phyloP scores from a whole-genome alignment of 2,888 invertebrate species.

The Lutraria lutraria region DNA sequence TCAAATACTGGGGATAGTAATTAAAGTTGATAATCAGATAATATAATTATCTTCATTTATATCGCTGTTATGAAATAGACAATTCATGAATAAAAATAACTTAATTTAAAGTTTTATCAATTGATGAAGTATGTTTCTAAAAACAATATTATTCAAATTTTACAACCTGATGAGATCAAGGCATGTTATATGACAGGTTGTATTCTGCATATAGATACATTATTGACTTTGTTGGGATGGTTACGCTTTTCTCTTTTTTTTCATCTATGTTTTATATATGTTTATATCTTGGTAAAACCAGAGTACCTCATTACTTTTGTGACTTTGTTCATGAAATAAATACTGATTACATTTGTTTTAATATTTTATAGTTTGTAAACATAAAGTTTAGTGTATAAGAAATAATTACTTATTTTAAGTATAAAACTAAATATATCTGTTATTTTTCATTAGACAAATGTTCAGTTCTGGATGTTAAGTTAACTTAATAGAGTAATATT shows the following conservation, averaged over 20 bases:
- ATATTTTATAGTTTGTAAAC: slow-evolving; percentile 19
- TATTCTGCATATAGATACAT: neutral
- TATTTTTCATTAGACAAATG: too few species aligned
- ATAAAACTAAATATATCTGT: too few species aligned
- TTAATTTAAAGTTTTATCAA: too few species aligned
- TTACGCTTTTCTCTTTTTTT: neutral
- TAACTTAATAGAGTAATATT: too few species aligned
- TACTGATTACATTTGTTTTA: slow-evolving; percentile 3
- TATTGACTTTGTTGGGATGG: neutral
- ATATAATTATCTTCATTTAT: neutral
- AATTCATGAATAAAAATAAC: neutral
- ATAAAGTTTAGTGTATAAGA: neutral
- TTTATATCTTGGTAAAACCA: slow-evolving; percentile 34
- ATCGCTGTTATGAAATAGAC: neutral
- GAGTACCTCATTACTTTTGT: slow-evolving; percentile 35
- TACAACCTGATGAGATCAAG: neutral
- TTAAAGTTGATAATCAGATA: neutral
- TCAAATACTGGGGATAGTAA: neutral
- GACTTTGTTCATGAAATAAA: slow-evolving; percentile 15
- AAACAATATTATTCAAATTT: neutral
- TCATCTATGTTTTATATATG: slow-evolving; percentile 12
- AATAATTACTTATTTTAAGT: neutral
- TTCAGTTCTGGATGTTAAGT: too few species aligned
- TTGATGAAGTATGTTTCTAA: neutral
- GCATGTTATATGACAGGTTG: neutral